Percentiles rank a stretch among this genome's conserved stretches.
phyloP scores from a whole-genome alignment of 2,888 invertebrate species.

The Auanema freiburgensis region DNA sequence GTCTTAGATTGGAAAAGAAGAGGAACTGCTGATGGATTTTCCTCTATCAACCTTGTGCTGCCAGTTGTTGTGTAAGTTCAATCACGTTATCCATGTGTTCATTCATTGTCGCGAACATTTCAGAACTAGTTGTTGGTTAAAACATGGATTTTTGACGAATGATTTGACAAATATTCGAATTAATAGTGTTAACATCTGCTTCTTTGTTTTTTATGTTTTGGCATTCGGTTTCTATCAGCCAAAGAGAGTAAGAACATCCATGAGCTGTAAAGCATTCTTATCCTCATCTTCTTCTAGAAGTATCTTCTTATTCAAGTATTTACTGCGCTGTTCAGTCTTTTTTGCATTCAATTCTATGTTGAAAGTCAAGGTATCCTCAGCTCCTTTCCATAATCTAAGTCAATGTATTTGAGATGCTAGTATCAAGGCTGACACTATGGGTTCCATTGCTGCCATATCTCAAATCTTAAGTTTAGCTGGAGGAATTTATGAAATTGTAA shows the following conservation, averaged over 20 bases:
- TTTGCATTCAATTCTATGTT: slow-evolving; percentile 52
- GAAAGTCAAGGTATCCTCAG: slow-evolving; percentile 22
- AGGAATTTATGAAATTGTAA: slow-evolving; percentile 55
- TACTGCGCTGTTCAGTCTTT: slow-evolving; percentile 29
- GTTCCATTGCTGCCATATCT: slow-evolving; percentile 55
- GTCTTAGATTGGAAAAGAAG: slow-evolving; percentile 53
- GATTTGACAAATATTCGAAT: slow-evolving; percentile 52
- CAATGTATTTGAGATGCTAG: slow-evolving; percentile 4
- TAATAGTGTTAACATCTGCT: slow-evolving; percentile 50
- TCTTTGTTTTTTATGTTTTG: slow-evolving; percentile 49
- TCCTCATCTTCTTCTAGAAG: slow-evolving; percentile 37
- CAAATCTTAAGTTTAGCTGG: slow-evolving; percentile 56
- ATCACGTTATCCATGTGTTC: neutral
- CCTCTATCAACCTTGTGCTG: slow-evolving; percentile 58
- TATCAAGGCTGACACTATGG: slow-evolving; percentile 48
- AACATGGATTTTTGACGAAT: slow-evolving; percentile 55
- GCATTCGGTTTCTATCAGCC: slow-evolving; percentile 61
- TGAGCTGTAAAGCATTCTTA: neutral
- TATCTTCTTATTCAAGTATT: slow-evolving; percentile 54
- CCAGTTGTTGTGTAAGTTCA: slow-evolving; percentile 55
- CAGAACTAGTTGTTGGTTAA: slow-evolving; percentile 58
- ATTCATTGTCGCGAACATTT: slow-evolving; percentile 15
- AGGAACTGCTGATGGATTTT: slow-evolving; percentile 62
- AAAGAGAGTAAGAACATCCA: slow-evolving; percentile 45
- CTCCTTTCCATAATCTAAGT: neutral